These are phyloP conservation scores for Cynocephalus volans DNA, from an alignment of 2,113 vertebrate species.

Conservation along the genomic window DNA sequence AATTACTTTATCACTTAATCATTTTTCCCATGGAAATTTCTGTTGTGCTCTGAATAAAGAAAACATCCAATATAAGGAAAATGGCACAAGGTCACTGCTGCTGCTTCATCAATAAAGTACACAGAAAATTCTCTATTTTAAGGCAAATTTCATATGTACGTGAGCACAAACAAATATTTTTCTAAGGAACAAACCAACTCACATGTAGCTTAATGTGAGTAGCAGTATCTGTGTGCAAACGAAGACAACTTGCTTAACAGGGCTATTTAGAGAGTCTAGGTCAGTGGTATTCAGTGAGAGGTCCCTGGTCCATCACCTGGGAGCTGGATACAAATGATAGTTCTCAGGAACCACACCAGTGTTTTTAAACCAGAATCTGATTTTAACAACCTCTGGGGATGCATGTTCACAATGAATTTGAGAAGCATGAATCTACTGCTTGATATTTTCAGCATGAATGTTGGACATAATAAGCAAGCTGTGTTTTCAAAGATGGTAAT, in stretches of 20 bases:
- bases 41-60: not conserved
- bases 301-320: not conserved
- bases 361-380: not conserved
- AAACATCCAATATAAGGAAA: conserved; percentile 6
- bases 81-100: not conserved
- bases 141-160: not conserved
- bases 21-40: conserved; percentile 52
- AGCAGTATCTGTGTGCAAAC: not conserved
- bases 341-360: not conserved
- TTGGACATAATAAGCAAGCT: not conserved
- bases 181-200: not conserved
- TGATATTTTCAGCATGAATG: conserved; percentile 39
- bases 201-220: not conserved
- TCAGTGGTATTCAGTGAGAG: not conserved
- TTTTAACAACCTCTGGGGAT: not conserved
- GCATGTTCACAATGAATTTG: not conserved
- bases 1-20: conserved; percentile 7
- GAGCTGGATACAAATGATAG: not conserved
- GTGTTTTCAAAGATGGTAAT: not conserved
- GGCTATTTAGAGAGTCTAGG: not conserved
- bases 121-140: not conserved
- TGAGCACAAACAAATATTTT: conserved; percentile 38
- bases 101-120: not conserved
- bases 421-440: not conserved
- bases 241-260: not conserved